These are phyloP conservation scores for Sakesphorus luctuosus DNA, from an alignment of 2,113 vertebrate genomes.

Conservation along the genomic window DNA sequence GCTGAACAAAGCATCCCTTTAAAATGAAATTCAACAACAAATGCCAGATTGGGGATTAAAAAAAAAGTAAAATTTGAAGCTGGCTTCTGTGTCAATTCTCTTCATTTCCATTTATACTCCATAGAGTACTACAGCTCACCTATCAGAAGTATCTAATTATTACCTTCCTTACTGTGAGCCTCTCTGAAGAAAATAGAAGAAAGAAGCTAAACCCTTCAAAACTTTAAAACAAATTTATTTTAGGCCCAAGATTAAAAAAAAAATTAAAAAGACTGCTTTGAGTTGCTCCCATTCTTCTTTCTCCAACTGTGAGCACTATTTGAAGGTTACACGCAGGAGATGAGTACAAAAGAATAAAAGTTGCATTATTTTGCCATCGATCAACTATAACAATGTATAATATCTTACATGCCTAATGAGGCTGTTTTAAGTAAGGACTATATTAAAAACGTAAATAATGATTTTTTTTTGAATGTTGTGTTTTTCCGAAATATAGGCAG, in stretches of 20 bases:
- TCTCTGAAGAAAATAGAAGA: conserved; percentile 68
- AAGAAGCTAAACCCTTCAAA: conserved; percentile 48
- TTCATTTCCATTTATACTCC: conserved; percentile 40
- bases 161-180: conserved; percentile 59
- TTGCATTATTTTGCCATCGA: background rate
- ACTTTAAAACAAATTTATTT: conserved; percentile 54
- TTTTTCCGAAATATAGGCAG: background rate
- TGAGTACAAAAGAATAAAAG: background rate
- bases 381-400: background rate
- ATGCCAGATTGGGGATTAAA: background rate
- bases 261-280: background rate
- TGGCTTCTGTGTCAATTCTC: conserved; percentile 2
- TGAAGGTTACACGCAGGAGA: background rate
- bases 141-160: conserved; percentile 4
- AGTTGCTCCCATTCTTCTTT: background rate
- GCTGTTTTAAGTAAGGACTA: background rate
- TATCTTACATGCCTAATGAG: background rate
- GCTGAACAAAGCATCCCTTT: background rate
- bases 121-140: conserved; percentile 51
- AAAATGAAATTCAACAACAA: conserved; percentile 6
- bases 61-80: background rate
- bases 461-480: accelerated
- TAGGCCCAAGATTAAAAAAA: background rate
- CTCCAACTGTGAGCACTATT: background rate
- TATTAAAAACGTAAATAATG: background rate